Conservation (phyloP, 2,888 invertebrate genomes). For the Epinotia nisella region DNA sequence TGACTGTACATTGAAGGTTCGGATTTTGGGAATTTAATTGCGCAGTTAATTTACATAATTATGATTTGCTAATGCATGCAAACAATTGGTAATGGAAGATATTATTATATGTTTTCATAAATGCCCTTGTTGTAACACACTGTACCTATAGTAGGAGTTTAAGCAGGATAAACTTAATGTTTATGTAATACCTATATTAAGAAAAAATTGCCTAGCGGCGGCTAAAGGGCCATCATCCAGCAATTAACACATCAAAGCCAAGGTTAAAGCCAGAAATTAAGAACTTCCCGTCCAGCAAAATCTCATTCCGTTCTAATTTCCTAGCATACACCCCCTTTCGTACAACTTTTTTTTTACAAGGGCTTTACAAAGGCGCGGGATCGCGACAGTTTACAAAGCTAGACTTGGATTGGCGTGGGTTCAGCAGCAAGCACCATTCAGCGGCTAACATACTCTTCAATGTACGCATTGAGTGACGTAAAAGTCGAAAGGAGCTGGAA, state of each 20-base stretch:
- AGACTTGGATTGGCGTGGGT: slow-evolving; percentile 30
- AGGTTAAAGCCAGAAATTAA: slow-evolving; percentile 14
- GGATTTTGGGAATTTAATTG: too few species aligned
- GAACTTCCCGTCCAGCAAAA: slow-evolving; percentile 31
- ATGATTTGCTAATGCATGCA: too few species aligned
- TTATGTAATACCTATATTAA: neutral
- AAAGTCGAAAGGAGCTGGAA: slow-evolving; percentile 73
- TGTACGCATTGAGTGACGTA: slow-evolving; percentile 83
- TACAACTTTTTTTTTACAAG: slow-evolving; percentile 35
- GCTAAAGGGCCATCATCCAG: slow-evolving; percentile 12
- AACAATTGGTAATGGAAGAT: too few species aligned
- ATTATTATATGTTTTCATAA: too few species aligned
- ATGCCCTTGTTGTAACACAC: too few species aligned
- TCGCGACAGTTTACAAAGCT: slow-evolving; percentile 27
- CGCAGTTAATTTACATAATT: too few species aligned
- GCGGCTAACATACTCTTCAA: slow-evolving; percentile 66
- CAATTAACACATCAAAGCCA: slow-evolving; percentile 23
- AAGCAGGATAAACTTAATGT: neutral
- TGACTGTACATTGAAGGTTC: too few species aligned
- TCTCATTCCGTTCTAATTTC: slow-evolving; percentile 37
- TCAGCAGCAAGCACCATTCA: slow-evolving; percentile 59
- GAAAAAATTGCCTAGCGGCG: neutral
- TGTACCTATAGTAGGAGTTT: too few species aligned
- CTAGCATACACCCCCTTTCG: slow-evolving; percentile 18
- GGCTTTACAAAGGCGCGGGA: slow-evolving; percentile 5